These are phyloP conservation scores for Odontophorus gujanensis DNA, from an alignment of 2,113 vertebrate species.

Conservation along the genomic window DNA sequence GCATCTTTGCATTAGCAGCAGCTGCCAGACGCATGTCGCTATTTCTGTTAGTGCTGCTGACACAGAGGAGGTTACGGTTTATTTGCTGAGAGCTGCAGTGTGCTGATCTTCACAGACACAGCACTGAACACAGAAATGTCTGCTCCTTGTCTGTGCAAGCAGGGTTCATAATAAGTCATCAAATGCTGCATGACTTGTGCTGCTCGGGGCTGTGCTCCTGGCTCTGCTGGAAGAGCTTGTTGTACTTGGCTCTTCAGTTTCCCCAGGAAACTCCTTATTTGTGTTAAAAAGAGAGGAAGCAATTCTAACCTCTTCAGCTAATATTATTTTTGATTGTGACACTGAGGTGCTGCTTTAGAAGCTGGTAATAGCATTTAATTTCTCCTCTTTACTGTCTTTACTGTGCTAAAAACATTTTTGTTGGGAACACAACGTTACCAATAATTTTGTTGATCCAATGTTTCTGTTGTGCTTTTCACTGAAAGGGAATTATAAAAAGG, in stretches of 20 bases:
- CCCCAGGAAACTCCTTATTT: not conserved
- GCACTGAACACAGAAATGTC: not conserved
- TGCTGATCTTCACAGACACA: not conserved
- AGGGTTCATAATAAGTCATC: accelerated
- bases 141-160: not conserved
- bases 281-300: not conserved
- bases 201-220: not conserved
- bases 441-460: not conserved
- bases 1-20: not conserved
- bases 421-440: not conserved
- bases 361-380: not conserved
- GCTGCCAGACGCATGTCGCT: constrained; percentile 24
- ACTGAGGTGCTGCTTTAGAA: not conserved
- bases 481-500: not conserved
- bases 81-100: not conserved
- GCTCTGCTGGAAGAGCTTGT: not conserved
- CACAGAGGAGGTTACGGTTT: constrained; percentile 15
- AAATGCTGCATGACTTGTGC: not conserved
- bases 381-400: not conserved
- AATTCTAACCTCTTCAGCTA: not conserved
- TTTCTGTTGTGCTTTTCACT: not conserved
- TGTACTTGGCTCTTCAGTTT: not conserved
- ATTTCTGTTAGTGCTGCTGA: constrained; percentile 53
- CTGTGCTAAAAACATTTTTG: not conserved
- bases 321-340: not conserved